Evolutionary conservation across 1,140 invertebrate species (phyloP).

Genomic region (Triops cancriformis): DNA sequence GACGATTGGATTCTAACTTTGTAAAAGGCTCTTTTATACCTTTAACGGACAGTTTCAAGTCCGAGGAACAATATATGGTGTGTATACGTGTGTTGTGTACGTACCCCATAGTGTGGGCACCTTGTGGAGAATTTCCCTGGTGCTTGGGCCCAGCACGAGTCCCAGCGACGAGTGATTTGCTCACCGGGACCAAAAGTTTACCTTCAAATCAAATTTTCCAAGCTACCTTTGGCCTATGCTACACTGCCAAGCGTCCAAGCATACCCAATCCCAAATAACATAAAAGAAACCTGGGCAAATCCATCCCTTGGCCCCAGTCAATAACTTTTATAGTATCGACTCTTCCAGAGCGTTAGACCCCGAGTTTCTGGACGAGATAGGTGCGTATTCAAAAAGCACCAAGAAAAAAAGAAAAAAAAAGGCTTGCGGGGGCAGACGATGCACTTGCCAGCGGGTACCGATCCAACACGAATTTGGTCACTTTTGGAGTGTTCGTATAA

Average conservation of each 20-base stretch:
- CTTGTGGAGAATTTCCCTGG: slow-evolving; percentile 7
- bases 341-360: too few relatives aligned
- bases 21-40: neutral
- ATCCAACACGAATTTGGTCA: slow-evolving; percentile 6
- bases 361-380: too few relatives aligned
- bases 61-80: neutral
- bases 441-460: slow-evolving; percentile 2
- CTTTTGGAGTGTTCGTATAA: slow-evolving; percentile 5
- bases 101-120: slow-evolving; percentile 7
- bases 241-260: neutral
- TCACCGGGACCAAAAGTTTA: neutral
- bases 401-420: neutral
- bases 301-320: neutral
- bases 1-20: neutral
- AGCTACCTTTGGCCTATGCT: neutral
- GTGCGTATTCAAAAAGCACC: neutral
- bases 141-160: slow-evolving; percentile 4
- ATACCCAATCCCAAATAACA: neutral
- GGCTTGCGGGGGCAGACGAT: neutral
- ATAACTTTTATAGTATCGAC: too few relatives aligned
- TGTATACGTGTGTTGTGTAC: neutral
- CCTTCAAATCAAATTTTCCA: neutral
- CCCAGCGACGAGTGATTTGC: slow-evolving; percentile 9
- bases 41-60: neutral
- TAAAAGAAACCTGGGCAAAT: neutral